Percentiles rank a stretch among this genome's conserved stretches.
These are phyloP conservation scores for Zosterops lateralis DNA, from an alignment of 2,113 vertebrate genomes.

Conservation along the genomic window DNA sequence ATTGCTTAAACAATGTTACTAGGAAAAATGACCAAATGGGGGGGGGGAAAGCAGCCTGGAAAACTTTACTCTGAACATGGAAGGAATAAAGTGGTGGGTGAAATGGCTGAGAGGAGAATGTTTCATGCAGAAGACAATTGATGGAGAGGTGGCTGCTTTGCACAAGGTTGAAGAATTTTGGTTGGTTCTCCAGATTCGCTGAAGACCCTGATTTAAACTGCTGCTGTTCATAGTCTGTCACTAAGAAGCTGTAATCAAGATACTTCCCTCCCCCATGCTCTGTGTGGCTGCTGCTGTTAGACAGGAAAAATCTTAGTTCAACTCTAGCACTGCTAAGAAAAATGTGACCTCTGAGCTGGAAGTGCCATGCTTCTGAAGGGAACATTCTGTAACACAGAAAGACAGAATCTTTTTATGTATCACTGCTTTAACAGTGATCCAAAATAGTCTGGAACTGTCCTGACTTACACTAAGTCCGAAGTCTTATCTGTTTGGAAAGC, in stretches of 20 bases:
- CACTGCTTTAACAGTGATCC: neutral
- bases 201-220: neutral
- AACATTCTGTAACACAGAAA: neutral
- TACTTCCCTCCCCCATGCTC: neutral
- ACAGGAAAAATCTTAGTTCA: neutral
- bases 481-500: neutral
- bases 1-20: neutral
- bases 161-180: neutral
- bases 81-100: neutral
- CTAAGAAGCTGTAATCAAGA: neutral
- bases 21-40: neutral
- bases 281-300: neutral
- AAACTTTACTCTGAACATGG: neutral
- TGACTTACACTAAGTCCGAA: neutral
- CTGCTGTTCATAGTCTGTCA: neutral
- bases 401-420: neutral
- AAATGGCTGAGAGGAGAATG: neutral
- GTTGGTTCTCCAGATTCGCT: neutral
- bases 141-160: neutral
- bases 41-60: neutral
- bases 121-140: neutral
- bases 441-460: neutral
- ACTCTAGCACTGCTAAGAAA: neutral
- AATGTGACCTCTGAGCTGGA: neutral
- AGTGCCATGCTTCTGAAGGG: neutral